These are phyloP conservation scores for Caretta caretta DNA, from an alignment of 2,113 vertebrate genomes.

Conservation along the genomic window DNA sequence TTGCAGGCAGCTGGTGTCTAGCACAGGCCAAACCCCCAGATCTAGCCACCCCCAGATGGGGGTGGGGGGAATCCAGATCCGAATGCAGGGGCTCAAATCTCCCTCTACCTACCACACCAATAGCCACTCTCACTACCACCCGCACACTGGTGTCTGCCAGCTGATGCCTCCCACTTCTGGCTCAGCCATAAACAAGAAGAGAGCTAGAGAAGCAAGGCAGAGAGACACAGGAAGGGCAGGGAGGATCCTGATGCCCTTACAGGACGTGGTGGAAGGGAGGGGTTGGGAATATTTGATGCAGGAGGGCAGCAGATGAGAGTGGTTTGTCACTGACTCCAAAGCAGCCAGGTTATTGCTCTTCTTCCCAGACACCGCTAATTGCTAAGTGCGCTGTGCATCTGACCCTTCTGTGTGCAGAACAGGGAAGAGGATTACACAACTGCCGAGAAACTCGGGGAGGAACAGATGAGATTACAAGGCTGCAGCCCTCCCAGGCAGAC, in stretches of 20 bases:
- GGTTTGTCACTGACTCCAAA: background rate
- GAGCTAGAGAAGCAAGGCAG: background rate
- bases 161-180: background rate
- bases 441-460: background rate
- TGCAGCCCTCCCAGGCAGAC: background rate
- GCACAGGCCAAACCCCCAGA: background rate
- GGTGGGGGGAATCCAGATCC: background rate
- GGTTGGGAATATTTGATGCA: background rate
- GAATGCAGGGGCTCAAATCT: background rate
- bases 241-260: fast-evolving
- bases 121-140: background rate
- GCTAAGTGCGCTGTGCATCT: background rate
- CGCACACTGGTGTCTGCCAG: background rate
- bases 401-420: too few relatives aligned
- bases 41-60: background rate
- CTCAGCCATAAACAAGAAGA: background rate
- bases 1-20: background rate
- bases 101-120: background rate
- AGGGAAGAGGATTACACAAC: background rate
- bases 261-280: background rate
- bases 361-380: background rate
- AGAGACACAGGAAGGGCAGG: background rate
- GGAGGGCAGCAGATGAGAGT: background rate
- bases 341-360: background rate
- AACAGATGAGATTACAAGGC: background rate